phyloP scores from a whole-genome alignment of 2,797 vertebrate genomes.

The Harpagifer antarcticus region DNA sequence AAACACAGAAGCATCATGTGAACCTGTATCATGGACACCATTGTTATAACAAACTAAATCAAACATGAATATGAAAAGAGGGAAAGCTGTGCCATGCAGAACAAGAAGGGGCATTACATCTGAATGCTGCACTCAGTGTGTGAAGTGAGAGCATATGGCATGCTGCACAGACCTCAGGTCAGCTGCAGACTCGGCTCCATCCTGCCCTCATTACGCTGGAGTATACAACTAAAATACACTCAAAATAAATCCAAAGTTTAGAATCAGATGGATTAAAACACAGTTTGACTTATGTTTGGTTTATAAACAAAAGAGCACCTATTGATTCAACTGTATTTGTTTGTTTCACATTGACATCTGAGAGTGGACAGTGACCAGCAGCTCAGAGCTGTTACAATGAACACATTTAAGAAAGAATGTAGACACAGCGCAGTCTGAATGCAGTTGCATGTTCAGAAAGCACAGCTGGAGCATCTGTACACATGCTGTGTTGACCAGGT shows the following conservation, averaged over 20 bases:
- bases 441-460: not conserved
- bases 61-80: not conserved
- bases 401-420: not conserved
- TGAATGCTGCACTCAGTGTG: not conserved
- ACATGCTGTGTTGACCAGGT: not conserved
- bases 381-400: slow-evolving; percentile 22
- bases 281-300: slow-evolving; percentile 86
- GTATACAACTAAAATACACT: not conserved
- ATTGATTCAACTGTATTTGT: slow-evolving; percentile 71
- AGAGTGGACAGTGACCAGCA: slow-evolving; percentile 10
- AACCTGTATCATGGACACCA: not conserved
- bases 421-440: not conserved
- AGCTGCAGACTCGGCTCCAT: slow-evolving; percentile 37
- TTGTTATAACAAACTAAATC: no score
- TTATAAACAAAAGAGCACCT: slow-evolving; percentile 95
- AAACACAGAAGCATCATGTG: not conserved
- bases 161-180: slow-evolving; percentile 58
- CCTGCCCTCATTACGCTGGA: not conserved
- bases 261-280: slow-evolving; percentile 49
- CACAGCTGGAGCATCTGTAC: not conserved
- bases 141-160: slow-evolving; percentile 26
- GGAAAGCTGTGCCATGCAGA: not conserved
- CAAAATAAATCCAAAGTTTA: slow-evolving; percentile 14
- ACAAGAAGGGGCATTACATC: not conserved
- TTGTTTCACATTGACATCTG: slow-evolving; percentile 63